Evolutionary conservation across 2,888 invertebrate species (phyloP).

Genomic region (Patella pellucida): DNA sequence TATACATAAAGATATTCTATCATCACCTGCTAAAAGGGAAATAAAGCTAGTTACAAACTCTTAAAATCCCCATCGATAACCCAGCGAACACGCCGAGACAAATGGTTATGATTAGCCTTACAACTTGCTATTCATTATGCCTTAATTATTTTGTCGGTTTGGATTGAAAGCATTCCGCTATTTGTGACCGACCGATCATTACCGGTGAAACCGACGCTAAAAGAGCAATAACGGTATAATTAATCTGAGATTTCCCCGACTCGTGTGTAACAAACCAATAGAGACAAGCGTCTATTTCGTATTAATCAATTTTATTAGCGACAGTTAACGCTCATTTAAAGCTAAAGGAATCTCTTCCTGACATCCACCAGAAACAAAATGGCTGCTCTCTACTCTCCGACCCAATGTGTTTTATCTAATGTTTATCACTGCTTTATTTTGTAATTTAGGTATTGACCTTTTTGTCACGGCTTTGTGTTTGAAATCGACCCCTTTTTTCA

Average conservation of each 20-base stretch:
- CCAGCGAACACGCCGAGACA: neutral
- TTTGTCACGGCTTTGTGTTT: too few relatives aligned
- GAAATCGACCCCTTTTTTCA: too few relatives aligned
- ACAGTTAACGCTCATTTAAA: conserved; percentile 4
- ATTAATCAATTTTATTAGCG: conserved; percentile 4
- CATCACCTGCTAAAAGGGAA: too few relatives aligned
- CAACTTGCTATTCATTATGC: conserved; percentile 7
- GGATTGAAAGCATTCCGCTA: conserved; percentile 6
- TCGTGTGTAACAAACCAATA: neutral
- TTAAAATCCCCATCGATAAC: too few relatives aligned
- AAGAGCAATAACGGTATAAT: conserved; percentile 9
- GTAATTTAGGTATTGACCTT: too few relatives aligned
- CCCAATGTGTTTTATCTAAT: too few relatives aligned
- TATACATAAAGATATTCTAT: too few relatives aligned
- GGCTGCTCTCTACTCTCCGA: too few relatives aligned
- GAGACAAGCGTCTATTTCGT: neutral
- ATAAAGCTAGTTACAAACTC: too few relatives aligned
- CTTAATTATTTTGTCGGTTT: conserved; percentile 10
- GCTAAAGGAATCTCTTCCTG: neutral
- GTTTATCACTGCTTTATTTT: too few relatives aligned
- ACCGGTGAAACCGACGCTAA: neutral
- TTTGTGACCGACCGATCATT: neutral
- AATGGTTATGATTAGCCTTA: conserved; percentile 7
- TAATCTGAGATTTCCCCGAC: neutral
- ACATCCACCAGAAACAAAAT: neutral